Percentiles rank a stretch among this genome's conserved stretches.
phyloP scores from a whole-genome alignment of 2,888 invertebrate genomes.

The Achlya flavicornis region DNA sequence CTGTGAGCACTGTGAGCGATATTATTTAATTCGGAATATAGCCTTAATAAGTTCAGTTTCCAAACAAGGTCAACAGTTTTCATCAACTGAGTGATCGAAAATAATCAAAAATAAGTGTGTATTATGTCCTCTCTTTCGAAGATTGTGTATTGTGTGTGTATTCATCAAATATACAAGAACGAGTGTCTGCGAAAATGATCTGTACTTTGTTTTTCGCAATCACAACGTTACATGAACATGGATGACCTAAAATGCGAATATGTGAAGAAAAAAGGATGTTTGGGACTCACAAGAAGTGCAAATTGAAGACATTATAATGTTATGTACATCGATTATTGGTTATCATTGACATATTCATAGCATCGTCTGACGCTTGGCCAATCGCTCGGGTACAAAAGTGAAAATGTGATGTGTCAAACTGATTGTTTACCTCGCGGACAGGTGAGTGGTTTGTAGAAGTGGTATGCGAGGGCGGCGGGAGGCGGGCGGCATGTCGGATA shows the following conservation, averaged over 20 bases:
- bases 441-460: constrained; percentile 82
- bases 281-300: constrained; percentile 75
- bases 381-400: constrained; percentile 78
- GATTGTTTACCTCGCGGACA: constrained; percentile 84
- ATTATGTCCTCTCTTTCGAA: constrained; percentile 62
- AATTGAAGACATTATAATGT: constrained; percentile 75
- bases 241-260: constrained; percentile 85
- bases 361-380: constrained; percentile 66
- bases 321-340: constrained; percentile 62
- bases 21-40: no score
- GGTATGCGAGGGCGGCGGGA: constrained; percentile 77
- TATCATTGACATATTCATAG: constrained; percentile 68
- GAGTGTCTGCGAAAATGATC: constrained; percentile 81
- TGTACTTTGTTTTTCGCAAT: constrained; percentile 83
- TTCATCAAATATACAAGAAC: constrained; percentile 65
- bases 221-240: constrained; percentile 85
- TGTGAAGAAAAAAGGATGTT: constrained; percentile 82
- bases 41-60: constrained; percentile 76
- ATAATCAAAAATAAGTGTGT: constrained; percentile 76
- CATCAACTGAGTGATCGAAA: constrained; percentile 79
- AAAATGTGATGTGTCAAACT: constrained; percentile 84
- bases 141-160: constrained; percentile 60
- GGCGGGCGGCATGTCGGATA: constrained; percentile 81
- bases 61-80: constrained; percentile 85
- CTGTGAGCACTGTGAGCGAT: no score